Evolutionary conservation across 2,888 invertebrate species (phyloP).

Genomic region (Dynastes tityus): DNA sequence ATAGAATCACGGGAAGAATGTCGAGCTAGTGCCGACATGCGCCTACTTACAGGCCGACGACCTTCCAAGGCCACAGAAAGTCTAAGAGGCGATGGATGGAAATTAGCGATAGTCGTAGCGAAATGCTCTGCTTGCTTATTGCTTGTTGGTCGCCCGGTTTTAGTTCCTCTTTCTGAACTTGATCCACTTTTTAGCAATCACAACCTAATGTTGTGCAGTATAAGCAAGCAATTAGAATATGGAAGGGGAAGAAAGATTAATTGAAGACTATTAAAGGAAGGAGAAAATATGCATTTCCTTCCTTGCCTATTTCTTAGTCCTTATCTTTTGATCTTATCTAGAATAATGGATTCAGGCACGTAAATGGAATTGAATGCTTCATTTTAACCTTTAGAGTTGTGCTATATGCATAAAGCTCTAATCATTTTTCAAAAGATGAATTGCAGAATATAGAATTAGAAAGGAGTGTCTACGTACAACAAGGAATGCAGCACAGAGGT

Average conservation of each 20-base stretch:
- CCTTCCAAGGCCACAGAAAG: constrained; percentile 59
- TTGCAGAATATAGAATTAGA: constrained; percentile 46
- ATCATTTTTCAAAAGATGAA: constrained; percentile 27
- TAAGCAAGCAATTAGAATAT: neutral
- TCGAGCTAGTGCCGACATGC: constrained; percentile 47
- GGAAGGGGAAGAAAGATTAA: neutral
- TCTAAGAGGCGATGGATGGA: constrained; percentile 56
- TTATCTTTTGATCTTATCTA: too few relatives aligned
- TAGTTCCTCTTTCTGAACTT: constrained; percentile 59
- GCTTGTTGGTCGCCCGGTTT: constrained; percentile 36
- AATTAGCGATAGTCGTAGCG: constrained; percentile 55
- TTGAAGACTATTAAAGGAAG: too few relatives aligned
- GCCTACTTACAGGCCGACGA: constrained; percentile 57
- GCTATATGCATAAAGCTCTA: neutral
- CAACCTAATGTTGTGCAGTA: neutral
- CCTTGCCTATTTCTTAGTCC: too few relatives aligned
- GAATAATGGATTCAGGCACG: neutral
- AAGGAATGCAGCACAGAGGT: constrained; percentile 37
- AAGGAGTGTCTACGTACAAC: constrained; percentile 42
- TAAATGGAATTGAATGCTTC: neutral
- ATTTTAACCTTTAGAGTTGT: constrained; percentile 1
- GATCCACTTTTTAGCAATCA: constrained; percentile 57
- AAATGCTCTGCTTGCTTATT: constrained; percentile 3
- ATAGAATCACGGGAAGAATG: constrained; percentile 43
- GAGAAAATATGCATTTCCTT: too few relatives aligned